A percentile compares a stretch with the other conserved stretches of the same genome.
phyloP scores from a whole-genome alignment of 2,888 invertebrate genomes.

The Serrognathus titanus region DNA sequence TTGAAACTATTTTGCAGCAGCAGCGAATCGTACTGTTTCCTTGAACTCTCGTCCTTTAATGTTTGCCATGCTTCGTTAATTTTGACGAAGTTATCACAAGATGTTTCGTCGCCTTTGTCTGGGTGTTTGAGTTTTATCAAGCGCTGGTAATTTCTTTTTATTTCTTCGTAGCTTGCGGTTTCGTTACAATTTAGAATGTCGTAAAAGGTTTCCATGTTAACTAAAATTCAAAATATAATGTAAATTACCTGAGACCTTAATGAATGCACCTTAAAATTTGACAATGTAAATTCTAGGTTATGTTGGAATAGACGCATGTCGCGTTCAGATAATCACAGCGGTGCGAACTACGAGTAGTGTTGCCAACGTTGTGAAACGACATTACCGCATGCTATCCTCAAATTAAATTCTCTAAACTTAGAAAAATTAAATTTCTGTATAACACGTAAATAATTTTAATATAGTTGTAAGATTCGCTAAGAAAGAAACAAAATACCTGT shows the following conservation, averaged over 20 bases:
- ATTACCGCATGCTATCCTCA: too few species aligned
- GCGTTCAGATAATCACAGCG: too few species aligned
- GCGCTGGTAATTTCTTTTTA: constrained; percentile 61
- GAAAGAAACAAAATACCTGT: too few species aligned
- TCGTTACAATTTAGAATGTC: constrained; percentile 54
- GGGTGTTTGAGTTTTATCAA: constrained; percentile 59
- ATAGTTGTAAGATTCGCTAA: too few species aligned
- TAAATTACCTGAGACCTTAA: too few species aligned
- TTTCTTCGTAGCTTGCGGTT: constrained; percentile 54
- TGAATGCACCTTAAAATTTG: too few species aligned
- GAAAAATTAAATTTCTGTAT: too few species aligned
- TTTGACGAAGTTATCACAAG: constrained; percentile 47
- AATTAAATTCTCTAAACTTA: too few species aligned
- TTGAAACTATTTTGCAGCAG: constrained; percentile 58
- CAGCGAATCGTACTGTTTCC: constrained; percentile 65
- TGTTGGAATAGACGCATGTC: neutral
- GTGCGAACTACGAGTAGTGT: too few species aligned
- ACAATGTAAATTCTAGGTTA: neutral
- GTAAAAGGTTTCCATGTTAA: constrained; percentile 50
- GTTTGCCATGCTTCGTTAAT: constrained; percentile 72
- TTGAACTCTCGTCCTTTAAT: constrained; percentile 57
- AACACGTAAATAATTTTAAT: too few species aligned
- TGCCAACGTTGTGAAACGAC: too few species aligned
- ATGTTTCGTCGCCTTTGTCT: constrained; percentile 52
- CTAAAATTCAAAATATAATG: too few species aligned